Evolutionary conservation across 2,113 vertebrate genomes (phyloP), one percentile per base, ranked within the genome.

Genomic region (Sigmodon hispidus): DNA sequence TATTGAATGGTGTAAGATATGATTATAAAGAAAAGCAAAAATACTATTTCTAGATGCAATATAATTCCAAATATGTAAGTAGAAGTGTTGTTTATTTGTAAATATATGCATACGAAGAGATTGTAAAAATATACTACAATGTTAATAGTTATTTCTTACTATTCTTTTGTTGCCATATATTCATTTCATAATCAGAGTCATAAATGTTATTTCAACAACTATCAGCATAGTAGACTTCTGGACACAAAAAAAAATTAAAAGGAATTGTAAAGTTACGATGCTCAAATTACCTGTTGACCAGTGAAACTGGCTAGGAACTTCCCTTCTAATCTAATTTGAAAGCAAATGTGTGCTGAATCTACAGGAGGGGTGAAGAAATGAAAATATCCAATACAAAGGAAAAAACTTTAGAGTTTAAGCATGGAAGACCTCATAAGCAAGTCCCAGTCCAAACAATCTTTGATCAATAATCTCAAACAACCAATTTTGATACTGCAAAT

Each of bases 181-280:
- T 6, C 19, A 87, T 72, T 87, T 90, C 84, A 24, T 72, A 84
- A 77, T 72, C 12, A 94, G 40, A 92, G 11, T 31, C 81, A 87
- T 50, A 87, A 86, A 76, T 70, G 7, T 70, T 89, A 89, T 69
- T 85, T 81, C 10, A 92, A 76, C 34, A 87, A 65, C 70, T 93
- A 50, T 59, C 40, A 67, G 45, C 48, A 88, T 50, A 87, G 36
- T 81, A 24, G 31, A 80, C 84, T 94, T 96, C 34, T 40, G 36
- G 40, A 90, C 63, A 73, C 12, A 90, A 95, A 95, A 95, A 95
- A 83, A 13, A 12, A 90, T 65, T 52, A 21, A 90, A 83, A 94
- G 15, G 22, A 63, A 59, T 65, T 72, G 3, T 36, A 81, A 94
- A 83, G 26, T 93, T 90, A 90, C 76, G 43, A 89, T 89, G 73